These are phyloP conservation scores for Stegophylla sp. DNA, from an alignment of 2,888 invertebrate species.

Conservation along the genomic window DNA sequence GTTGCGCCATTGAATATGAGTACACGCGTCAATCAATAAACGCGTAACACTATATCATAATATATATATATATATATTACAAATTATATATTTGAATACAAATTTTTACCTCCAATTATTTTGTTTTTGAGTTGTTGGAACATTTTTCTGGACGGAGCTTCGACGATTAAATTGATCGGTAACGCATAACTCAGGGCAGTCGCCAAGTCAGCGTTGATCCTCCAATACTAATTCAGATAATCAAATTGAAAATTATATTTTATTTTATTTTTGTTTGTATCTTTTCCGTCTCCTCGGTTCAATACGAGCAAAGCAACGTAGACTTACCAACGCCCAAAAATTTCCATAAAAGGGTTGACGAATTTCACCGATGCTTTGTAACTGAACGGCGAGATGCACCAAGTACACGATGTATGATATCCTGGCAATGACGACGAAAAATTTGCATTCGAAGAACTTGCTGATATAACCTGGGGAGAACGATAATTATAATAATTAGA, in stretches of 20 bases:
- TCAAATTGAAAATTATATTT: neutral
- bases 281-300: neutral
- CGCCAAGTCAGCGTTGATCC: conserved; percentile 6
- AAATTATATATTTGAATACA: no score
- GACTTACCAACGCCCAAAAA: conserved; percentile 15
- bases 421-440: conserved; percentile 6
- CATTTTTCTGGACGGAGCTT: conserved; percentile 22
- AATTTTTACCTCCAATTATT: neutral
- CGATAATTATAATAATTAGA: neutral
- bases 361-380: conserved; percentile 28
- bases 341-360: conserved; percentile 23
- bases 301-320: neutral
- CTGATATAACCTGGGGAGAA: conserved; percentile 8
- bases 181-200: neutral
- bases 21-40: no score
- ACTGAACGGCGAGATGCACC: conserved; percentile 20
- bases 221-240: conserved; percentile 36
- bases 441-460: conserved; percentile 16
- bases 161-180: conserved; percentile 6
- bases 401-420: conserved; percentile 11
- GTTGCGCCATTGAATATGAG: no score
- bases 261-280: no score
- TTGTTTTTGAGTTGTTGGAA: neutral
- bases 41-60: no score
- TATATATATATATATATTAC: no score